These are phyloP conservation scores for Plagodis dolabraria DNA, from an alignment of 2,888 invertebrate genomes.

Conservation along the genomic window DNA sequence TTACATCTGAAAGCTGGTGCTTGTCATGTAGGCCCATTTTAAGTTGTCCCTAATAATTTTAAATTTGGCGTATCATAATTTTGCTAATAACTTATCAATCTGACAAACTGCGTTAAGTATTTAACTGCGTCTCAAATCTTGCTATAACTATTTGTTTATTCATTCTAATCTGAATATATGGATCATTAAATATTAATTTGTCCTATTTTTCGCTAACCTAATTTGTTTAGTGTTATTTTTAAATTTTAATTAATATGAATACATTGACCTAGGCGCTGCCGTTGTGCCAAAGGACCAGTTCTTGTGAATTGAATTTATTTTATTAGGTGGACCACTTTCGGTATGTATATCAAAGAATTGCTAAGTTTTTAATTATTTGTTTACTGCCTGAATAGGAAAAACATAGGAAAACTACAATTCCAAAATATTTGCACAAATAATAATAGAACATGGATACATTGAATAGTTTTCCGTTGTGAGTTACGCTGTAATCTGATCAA, in stretches of 20 bases:
- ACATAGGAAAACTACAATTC: constrained; percentile 3
- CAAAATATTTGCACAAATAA: too few species aligned
- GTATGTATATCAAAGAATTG: constrained; percentile 18
- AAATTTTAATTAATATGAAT: constrained; percentile 24
- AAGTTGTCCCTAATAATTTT: too few species aligned
- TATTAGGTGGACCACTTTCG: constrained; percentile 25
- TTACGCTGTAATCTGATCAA: too few species aligned
- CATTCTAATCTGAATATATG: neutral
- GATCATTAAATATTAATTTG: constrained; percentile 8
- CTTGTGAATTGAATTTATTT: constrained; percentile 27
- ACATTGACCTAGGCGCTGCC: constrained; percentile 32
- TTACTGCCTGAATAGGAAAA: constrained; percentile 1
- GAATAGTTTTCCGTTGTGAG: neutral
- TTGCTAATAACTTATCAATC: too few species aligned
- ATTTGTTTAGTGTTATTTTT: constrained; percentile 25
- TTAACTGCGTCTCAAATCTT: neutral
- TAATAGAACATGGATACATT: neutral
- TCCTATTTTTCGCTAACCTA: constrained; percentile 19
- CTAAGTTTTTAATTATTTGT: constrained; percentile 15
- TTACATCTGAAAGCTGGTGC: too few species aligned
- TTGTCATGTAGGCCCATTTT: too few species aligned
- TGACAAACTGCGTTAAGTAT: too few species aligned
- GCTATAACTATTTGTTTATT: neutral
- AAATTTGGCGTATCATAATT: too few species aligned
- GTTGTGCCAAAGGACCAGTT: constrained; percentile 32